Base-by-base conservation (phyloP, 53 echinoderm and acorn worm genomes). In the Arbacia lixula region DNA sequence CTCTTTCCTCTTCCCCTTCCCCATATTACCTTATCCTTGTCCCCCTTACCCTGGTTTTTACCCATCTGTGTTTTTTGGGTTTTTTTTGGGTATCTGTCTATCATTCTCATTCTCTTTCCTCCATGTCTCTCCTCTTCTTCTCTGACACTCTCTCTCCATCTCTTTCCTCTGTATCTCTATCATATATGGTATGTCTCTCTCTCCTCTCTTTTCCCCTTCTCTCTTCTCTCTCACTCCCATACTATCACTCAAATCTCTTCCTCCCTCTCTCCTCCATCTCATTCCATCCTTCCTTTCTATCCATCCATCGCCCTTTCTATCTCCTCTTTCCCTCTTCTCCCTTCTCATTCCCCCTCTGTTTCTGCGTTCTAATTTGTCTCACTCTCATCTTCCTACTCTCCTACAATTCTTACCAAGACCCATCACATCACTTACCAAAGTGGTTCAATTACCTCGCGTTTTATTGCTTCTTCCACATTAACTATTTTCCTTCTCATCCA, bases 161-260 rank as follows among this genome's bases (percentile, higher is more conserved):
- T 32, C 31, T 24, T 27, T 24, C 12, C 24, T 25, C 3, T 61
- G 11, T 61, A 5, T 61, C 5, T 61, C 25, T 61, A 12, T 46
- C 49, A 46, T 61, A n/a, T n/a, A n/a, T n/a, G n/a, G n/a, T n/a
- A n/a, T n/a, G n/a, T 46, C 49, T 46, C 49, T 46, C 49, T 46
- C 49, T 46, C 49, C 14, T 46, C 49, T 10, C 14, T 46, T 46
- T 14, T 46, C 49, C 49, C 14, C 49, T 46, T 46, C 49, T 46
- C 49, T 46, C 66, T 31, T 62, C 61, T 61, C 9, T 27, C 61
- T 27, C 28, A 29, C 61, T 61, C 29, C 31, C 29, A 29, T 24
- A 12, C 31, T 61, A 3, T 32, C 29, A 6, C 31, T 24, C 29
- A 16, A 2, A 12, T 61, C 61, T 61, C 28, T 27, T 24, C 12